Evolutionary conservation across 92 coral and sea anemone species (phyloP).

Genomic region (Pocillopora grandis): DNA sequence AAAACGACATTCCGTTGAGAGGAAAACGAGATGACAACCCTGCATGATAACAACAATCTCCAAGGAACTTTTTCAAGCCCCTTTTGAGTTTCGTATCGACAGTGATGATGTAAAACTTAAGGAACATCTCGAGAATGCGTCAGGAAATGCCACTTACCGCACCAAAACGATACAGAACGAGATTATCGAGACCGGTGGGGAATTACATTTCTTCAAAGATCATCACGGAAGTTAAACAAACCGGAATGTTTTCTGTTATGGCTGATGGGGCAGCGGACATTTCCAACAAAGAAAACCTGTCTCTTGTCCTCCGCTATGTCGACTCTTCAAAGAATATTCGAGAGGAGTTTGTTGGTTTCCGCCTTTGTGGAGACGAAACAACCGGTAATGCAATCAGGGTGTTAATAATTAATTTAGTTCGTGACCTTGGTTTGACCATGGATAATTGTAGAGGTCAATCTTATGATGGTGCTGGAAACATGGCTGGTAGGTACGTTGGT

Average conservation of each 20-base stretch:
- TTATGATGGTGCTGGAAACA: constrained; percentile 74
- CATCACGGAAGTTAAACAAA: constrained; percentile 25
- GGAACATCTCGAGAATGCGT: constrained; percentile 60
- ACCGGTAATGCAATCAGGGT: constrained; percentile 62
- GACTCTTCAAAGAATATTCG: constrained; percentile 51
- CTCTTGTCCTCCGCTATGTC: constrained; percentile 54
- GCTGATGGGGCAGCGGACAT: constrained; percentile 59
- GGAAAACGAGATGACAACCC: constrained; percentile 65
- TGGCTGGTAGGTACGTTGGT: constrained; percentile 51
- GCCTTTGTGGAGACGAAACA: constrained; percentile 66
- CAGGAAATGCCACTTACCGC: constrained; percentile 61
- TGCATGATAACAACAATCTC: constrained; percentile 38
- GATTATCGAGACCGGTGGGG: constrained; percentile 54
- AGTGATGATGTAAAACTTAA: constrained; percentile 49
- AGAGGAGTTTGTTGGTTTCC: constrained; percentile 70
- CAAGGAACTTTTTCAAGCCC: constrained; percentile 67
- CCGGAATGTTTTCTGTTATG: constrained; percentile 40
- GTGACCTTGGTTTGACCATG: constrained; percentile 70
- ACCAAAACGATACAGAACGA: constrained; percentile 58
- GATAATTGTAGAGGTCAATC: constrained; percentile 72
- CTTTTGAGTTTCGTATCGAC: constrained; percentile 62
- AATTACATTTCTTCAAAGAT: constrained; percentile 45
- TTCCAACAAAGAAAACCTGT: constrained; percentile 61
- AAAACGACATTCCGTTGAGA: constrained; percentile 49
- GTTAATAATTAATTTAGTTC: constrained; percentile 49